Percentiles rank a stretch among this genome's conserved stretches.
Evolutionary conservation across 2,888 invertebrate species (phyloP).

Genomic region (Cistogaster globosa): DNA sequence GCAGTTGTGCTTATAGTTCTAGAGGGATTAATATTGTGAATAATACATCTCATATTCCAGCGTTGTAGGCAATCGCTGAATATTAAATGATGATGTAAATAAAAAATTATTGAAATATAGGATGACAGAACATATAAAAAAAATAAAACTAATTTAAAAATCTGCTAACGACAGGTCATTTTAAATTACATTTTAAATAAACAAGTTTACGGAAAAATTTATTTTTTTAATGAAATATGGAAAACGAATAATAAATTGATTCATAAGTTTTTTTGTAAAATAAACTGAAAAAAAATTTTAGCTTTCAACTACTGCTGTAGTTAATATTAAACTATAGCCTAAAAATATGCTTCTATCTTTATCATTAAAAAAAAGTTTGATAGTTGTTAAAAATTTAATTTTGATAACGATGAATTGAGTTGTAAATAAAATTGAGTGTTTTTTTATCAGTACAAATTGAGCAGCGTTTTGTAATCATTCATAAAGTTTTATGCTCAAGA

Average conservation of each 20-base stretch:
- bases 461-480: background rate
- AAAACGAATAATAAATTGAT: background rate
- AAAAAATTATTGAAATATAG: constrained; percentile 26
- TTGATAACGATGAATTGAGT: background rate
- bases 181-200: constrained; percentile 35
- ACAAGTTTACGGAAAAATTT: constrained; percentile 9
- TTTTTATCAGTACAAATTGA: constrained; percentile 1
- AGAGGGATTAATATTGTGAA: background rate
- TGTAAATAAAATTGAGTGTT: background rate
- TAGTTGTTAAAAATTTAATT: too few species aligned
- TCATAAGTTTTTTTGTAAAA: background rate
- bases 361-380: too few species aligned
- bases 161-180: constrained; percentile 69
- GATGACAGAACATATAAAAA: constrained; percentile 40
- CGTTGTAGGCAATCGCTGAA: constrained; percentile 14
- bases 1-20: too few species aligned
- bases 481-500: constrained; percentile 18
- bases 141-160: constrained; percentile 74
- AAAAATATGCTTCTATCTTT: constrained; percentile 40
- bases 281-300: background rate
- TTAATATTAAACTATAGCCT: constrained; percentile 5
- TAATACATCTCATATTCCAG: constrained; percentile 3
- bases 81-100: constrained; percentile 19
- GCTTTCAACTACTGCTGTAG: too few species aligned
- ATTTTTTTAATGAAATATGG: background rate